phyloP scores from a whole-genome alignment of 35 echinoderm and acorn worm genomes.

The Apostichopus japonicus region DNA sequence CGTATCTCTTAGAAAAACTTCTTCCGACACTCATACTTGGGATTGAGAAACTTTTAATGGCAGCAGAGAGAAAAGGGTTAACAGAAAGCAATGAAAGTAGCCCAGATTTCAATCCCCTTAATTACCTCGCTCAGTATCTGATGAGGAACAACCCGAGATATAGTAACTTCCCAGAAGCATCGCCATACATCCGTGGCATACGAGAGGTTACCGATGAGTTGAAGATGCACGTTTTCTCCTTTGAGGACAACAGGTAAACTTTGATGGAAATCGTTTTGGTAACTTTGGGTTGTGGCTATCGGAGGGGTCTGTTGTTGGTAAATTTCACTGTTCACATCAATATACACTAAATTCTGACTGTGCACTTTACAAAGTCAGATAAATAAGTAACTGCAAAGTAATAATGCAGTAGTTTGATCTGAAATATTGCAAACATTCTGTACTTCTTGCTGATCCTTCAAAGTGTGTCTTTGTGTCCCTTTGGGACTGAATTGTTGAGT shows the following conservation, averaged over 20 bases:
- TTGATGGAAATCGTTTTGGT: background rate
- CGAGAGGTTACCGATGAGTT: slow-evolving; percentile 96
- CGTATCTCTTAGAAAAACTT: slow-evolving; percentile 93
- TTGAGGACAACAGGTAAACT: slow-evolving; percentile 97
- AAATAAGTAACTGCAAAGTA: too few relatives aligned
- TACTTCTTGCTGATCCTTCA: too few relatives aligned
- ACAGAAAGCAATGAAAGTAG: slow-evolving; percentile 67
- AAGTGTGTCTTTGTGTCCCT: too few relatives aligned
- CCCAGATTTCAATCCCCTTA: slow-evolving; percentile 94
- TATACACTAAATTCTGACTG: too few relatives aligned
- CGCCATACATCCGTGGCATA: slow-evolving; percentile 92
- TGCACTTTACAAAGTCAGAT: too few relatives aligned
- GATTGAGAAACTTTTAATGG: slow-evolving; percentile 85
- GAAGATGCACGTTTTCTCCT: slow-evolving; percentile 96
- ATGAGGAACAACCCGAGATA: slow-evolving; percentile 97
- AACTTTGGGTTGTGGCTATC: too few relatives aligned
- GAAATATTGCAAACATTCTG: too few relatives aligned
- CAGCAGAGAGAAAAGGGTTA: slow-evolving; percentile 80
- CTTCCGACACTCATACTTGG: slow-evolving; percentile 95
- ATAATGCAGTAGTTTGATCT: too few relatives aligned
- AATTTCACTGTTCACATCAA: too few relatives aligned
- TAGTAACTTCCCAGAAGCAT: slow-evolving; percentile 97
- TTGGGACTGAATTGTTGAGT: too few relatives aligned
- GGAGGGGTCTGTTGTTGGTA: too few relatives aligned
- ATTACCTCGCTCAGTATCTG: slow-evolving; percentile 94